Percentiles rank a stretch among this genome's conserved stretches.
phyloP scores from a whole-genome alignment of 2,113 vertebrate genomes.

The Stomatorhinus ivindoensis region DNA sequence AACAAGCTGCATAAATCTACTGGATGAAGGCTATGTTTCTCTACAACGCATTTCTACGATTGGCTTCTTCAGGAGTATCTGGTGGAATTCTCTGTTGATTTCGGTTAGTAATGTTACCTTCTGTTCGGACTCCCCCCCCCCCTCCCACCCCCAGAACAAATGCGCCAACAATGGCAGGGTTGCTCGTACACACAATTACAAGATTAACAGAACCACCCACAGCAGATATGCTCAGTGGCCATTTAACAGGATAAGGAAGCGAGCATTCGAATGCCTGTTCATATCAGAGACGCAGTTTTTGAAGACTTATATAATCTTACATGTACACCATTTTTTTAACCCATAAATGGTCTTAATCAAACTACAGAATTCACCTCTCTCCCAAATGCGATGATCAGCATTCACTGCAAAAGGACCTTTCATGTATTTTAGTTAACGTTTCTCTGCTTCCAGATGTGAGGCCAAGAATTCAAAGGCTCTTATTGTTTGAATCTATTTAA shows the following conservation, averaged over 20 bases:
- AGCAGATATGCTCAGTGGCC: background rate
- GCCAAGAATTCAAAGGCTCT: background rate
- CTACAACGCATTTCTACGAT: background rate
- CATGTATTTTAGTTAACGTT: background rate
- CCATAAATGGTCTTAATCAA: background rate
- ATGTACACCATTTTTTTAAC: background rate
- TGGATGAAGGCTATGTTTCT: background rate
- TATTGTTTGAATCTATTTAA: background rate
- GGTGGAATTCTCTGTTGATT: background rate
- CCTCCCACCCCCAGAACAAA: background rate
- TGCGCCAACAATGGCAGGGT: background rate
- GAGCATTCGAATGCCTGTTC: background rate
- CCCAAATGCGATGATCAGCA: background rate
- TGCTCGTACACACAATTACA: background rate
- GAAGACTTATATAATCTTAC: background rate
- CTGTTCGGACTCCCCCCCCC: background rate
- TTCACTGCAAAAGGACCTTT: background rate
- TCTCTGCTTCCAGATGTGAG: background rate
- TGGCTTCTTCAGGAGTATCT: background rate
- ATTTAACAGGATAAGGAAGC: background rate
- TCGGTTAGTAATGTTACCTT: background rate
- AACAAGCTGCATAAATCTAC: background rate
- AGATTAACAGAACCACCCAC: background rate
- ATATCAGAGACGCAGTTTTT: background rate
- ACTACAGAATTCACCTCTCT: background rate